A percentile compares a stretch with the other conserved stretches of the same genome.
Conservation (phyloP, 2,888 invertebrate genomes). For the Odontomyia ornata region DNA sequence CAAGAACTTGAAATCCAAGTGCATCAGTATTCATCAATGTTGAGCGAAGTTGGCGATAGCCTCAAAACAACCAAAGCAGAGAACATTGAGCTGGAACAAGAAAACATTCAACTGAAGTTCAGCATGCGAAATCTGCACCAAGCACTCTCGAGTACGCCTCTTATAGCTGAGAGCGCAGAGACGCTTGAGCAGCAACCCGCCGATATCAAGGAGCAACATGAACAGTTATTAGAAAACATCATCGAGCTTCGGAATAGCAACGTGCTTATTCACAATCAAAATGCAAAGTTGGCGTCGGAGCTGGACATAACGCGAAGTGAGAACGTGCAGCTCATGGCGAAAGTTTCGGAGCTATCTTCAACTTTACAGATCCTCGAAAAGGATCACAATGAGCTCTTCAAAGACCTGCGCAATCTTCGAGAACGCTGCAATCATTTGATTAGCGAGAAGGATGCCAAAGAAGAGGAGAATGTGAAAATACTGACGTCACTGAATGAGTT, state of each 20-base stretch:
- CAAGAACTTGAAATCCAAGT: conserved; percentile 28
- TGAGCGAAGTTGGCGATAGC: conserved; percentile 52
- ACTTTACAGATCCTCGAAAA: conserved; percentile 51
- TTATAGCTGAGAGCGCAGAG: not conserved
- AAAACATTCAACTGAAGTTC: conserved; percentile 51
- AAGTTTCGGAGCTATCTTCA: conserved; percentile 53
- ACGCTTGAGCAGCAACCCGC: conserved; percentile 50
- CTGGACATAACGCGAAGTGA: conserved; percentile 46
- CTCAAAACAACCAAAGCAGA: conserved; percentile 48
- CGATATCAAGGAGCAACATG: conserved; percentile 51
- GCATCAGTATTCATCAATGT: conserved; percentile 20
- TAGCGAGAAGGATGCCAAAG: conserved; percentile 51
- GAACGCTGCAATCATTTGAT: conserved; percentile 49
- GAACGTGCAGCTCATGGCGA: conserved; percentile 51
- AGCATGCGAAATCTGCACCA: conserved; percentile 53
- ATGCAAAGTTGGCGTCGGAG: not conserved
- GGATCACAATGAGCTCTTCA: conserved; percentile 48
- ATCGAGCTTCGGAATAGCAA: not conserved
- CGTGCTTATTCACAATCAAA: not conserved
- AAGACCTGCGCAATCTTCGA: conserved; percentile 52
- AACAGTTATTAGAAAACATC: conserved; percentile 50
- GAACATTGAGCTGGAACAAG: conserved; percentile 51
- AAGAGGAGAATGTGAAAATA: conserved; percentile 51
- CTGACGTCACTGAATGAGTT: conserved; percentile 51
- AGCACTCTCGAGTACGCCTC: conserved; percentile 46